These are phyloP conservation scores for Melanargia galathea DNA, from an alignment of 2,888 invertebrate genomes.

Conservation along the genomic window DNA sequence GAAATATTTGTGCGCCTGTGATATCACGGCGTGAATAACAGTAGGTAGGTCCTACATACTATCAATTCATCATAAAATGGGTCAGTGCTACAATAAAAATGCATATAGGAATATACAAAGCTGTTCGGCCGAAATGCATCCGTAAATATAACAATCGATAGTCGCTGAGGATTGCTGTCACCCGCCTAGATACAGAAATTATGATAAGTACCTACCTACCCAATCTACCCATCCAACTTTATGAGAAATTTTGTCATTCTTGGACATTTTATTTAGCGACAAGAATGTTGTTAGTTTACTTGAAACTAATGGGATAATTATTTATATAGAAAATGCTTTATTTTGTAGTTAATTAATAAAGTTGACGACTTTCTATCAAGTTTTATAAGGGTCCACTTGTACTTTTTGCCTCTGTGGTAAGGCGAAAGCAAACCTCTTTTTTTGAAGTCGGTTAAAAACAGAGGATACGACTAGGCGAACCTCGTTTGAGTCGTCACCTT, in stretches of 20 bases:
- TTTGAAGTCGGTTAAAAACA: too few species aligned
- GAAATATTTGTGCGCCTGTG: too few species aligned
- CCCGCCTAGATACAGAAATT: constrained; percentile 21
- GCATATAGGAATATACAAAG: constrained; percentile 31
- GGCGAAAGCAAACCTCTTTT: too few species aligned
- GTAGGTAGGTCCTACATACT: background rate
- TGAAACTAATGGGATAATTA: background rate
- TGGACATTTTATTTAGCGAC: background rate
- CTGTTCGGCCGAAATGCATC: constrained; percentile 42
- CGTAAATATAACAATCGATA: constrained; percentile 37
- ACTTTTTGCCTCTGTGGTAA: too few species aligned
- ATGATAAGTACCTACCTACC: background rate
- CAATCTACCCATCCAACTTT: background rate
- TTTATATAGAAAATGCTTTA: background rate
- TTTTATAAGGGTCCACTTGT: background rate
- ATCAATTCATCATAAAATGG: background rate
- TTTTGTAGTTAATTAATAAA: background rate
- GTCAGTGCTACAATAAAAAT: constrained; percentile 31
- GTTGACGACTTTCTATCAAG: background rate
- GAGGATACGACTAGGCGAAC: too few species aligned
- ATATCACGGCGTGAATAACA: too few species aligned
- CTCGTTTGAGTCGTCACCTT: too few species aligned
- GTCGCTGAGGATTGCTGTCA: constrained; percentile 36
- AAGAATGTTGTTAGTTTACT: constrained; percentile 17
- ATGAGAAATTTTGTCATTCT: constrained; percentile 12